phyloP scores from a whole-genome alignment of 1,140 invertebrate genomes.

The Dysdera silvatica region DNA sequence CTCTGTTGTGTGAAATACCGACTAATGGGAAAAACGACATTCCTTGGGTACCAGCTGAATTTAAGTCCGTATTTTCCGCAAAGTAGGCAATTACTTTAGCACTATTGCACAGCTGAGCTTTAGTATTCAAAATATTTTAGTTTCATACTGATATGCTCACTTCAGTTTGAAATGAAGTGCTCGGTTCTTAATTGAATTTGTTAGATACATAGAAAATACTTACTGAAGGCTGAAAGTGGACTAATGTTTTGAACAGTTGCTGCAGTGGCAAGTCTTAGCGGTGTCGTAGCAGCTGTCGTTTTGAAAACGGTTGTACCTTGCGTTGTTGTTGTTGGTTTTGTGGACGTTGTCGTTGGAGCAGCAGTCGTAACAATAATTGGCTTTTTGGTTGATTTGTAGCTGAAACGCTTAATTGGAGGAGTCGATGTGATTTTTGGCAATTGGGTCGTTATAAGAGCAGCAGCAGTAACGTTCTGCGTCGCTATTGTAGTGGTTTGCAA shows the following conservation, averaged over 20 bases:
- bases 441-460: too few relatives aligned
- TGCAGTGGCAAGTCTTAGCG: constrained; percentile 2
- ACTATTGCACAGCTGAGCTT: too few relatives aligned
- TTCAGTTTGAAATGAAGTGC: too few relatives aligned
- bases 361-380: not conserved
- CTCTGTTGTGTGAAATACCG: too few relatives aligned
- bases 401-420: constrained; percentile 4
- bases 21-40: too few relatives aligned
- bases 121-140: too few relatives aligned
- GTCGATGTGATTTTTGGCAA: not conserved
- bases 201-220: not conserved
- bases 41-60: too few relatives aligned
- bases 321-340: not conserved
- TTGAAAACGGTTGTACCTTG: constrained; percentile 4
- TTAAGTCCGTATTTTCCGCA: too few relatives aligned
- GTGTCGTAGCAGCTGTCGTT: not conserved
- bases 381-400: constrained; percentile 9
- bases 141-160: too few relatives aligned
- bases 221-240: constrained; percentile 12
- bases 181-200: too few relatives aligned
- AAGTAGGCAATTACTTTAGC: too few relatives aligned
- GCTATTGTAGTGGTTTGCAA: not conserved
- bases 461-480: too few relatives aligned
- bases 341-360: not conserved
- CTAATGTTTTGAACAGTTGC: constrained; percentile 3